Evolutionary conservation across 2,797 vertebrate genomes (phyloP).

Genomic region (Pangasius sanitwongsei): DNA sequence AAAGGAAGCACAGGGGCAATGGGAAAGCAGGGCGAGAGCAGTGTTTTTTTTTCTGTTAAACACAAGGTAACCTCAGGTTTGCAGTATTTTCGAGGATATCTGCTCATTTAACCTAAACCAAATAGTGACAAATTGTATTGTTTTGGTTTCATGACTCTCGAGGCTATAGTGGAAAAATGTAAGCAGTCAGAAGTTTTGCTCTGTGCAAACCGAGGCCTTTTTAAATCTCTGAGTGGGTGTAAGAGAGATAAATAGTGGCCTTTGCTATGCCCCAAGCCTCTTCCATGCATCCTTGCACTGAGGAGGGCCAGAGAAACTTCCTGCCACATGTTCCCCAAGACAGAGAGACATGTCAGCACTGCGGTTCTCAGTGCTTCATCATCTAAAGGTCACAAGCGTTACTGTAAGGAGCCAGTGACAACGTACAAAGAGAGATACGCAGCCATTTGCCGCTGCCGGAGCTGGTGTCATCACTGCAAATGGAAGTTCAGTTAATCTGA

Average conservation of each 20-base stretch:
- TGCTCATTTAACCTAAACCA: conserved; percentile 12
- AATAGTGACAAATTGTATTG: conserved; percentile 20
- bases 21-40: background rate
- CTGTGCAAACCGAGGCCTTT: conserved; percentile 27
- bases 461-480: conserved; percentile 35
- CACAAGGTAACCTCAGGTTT: conserved; percentile 18
- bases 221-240: conserved; percentile 66
- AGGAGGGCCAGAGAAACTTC: conserved; percentile 64
- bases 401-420: conserved; percentile 63
- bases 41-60: conserved; percentile 12
- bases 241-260: conserved; percentile 71
- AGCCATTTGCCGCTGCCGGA: conserved; percentile 51
- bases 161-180: conserved; percentile 10
- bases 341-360: conserved; percentile 70
- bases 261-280: conserved; percentile 66
- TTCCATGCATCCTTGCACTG: conserved; percentile 66
- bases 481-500: conserved; percentile 55
- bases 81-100: conserved; percentile 4
- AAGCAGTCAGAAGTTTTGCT: conserved; percentile 32
- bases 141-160: conserved; percentile 6
- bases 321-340: conserved; percentile 70
- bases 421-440: conserved; percentile 55
- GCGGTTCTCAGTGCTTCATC: conserved; percentile 68
- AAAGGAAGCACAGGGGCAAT: conserved; percentile 10
- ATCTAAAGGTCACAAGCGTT: conserved; percentile 73